phyloP scores from a whole-genome alignment of 35 echinoderm and acorn worm species.

The Amphiura filiformis region DNA sequence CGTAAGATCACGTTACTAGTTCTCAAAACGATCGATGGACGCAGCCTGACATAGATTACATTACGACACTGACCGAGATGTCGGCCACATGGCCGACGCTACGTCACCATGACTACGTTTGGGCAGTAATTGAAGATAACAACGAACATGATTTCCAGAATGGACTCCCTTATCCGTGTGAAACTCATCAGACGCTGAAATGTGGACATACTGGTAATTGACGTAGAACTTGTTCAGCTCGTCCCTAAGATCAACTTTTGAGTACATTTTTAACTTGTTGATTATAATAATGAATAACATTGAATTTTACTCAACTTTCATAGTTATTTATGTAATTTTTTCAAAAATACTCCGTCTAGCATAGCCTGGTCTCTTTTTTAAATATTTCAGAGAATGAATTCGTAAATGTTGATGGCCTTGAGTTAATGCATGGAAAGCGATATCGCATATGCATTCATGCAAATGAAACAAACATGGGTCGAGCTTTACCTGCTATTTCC shows the following conservation, averaged over 20 bases:
- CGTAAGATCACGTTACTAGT: too few species aligned
- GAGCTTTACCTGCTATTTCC: slow-evolving; percentile 14
- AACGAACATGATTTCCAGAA: neutral
- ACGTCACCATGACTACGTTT: slow-evolving; percentile 20
- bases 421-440: neutral
- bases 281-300: too few species aligned
- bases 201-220: slow-evolving; percentile 45
- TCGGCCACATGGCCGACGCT: slow-evolving; percentile 41
- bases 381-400: neutral
- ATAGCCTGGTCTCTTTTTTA: too few species aligned
- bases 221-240: too few species aligned
- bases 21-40: slow-evolving; percentile 24
- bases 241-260: too few species aligned
- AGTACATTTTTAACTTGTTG: too few species aligned
- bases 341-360: too few species aligned
- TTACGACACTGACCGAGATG: neutral
- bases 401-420: neutral
- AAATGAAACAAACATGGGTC: neutral
- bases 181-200: neutral
- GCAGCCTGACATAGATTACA: slow-evolving; percentile 24
- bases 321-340: too few species aligned
- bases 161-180: slow-evolving; percentile 19
- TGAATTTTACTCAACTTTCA: too few species aligned
- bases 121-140: neutral
- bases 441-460: slow-evolving; percentile 35